Percentiles rank a stretch among this genome's conserved stretches.
phyloP scores from a whole-genome alignment of 2,113 vertebrate genomes.

The Spea bombifrons region DNA sequence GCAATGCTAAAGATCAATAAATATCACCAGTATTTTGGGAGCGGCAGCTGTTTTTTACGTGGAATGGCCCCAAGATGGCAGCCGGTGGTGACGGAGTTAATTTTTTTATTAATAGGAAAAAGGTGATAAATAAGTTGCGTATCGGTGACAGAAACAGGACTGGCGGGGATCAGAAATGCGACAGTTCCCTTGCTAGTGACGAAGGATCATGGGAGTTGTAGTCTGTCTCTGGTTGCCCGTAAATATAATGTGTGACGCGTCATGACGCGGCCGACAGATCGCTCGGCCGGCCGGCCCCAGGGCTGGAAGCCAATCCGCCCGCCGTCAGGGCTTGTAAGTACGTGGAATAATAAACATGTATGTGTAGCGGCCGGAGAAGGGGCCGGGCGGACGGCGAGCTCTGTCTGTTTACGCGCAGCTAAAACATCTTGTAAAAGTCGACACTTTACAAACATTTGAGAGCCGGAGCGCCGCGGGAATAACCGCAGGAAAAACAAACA shows the following conservation, averaged over 20 bases:
- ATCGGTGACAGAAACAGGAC: no score
- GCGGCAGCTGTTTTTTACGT: no score
- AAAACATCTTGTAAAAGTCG: constrained; percentile 28
- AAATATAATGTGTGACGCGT: background rate
- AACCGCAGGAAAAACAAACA: constrained; percentile 6
- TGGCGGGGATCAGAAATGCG: no score
- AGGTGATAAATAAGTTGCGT: no score
- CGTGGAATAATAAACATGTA: constrained; percentile 37
- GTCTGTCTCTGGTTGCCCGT: no score
- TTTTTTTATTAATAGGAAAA: no score
- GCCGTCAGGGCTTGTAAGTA: constrained; percentile 14
- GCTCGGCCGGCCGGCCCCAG: background rate
- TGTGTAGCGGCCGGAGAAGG: constrained; percentile 5
- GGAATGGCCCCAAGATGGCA: no score
- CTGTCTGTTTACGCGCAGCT: constrained; percentile 35
- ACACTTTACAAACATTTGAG: constrained; percentile 13
- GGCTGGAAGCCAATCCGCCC: background rate
- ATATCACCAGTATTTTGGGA: no score
- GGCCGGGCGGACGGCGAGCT: constrained; percentile 24
- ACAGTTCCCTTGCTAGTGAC: no score
- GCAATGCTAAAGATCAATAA: no score
- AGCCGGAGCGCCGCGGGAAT: background rate
- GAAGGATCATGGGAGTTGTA: no score
- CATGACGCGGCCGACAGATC: background rate
- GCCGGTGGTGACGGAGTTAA: no score